A percentile compares a stretch with the other conserved stretches of the same genome.
Evolutionary conservation across 2,888 invertebrate genomes (phyloP).

Genomic region (Drosophila rubida): DNA sequence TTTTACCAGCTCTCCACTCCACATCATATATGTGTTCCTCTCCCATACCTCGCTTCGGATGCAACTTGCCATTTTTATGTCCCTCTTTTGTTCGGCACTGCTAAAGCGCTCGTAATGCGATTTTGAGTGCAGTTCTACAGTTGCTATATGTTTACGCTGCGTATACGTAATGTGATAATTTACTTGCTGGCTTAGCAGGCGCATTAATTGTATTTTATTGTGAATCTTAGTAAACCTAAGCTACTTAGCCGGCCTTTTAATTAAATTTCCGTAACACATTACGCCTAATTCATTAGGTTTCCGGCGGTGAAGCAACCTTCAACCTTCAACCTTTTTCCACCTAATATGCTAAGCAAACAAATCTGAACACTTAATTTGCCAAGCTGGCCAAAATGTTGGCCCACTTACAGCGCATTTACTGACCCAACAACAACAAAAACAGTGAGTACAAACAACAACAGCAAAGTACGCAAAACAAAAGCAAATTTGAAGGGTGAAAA

Average conservation of each 20-base stretch:
- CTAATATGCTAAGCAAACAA: conserved; percentile 67
- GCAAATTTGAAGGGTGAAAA: conserved; percentile 59
- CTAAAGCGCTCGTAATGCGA: conserved; percentile 49
- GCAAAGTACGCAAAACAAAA: conserved; percentile 25
- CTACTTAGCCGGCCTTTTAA: conserved; percentile 37
- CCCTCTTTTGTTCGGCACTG: conserved; percentile 19
- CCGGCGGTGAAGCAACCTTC: conserved; percentile 1
- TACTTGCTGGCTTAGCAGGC: conserved; percentile 1
- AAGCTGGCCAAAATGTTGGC: conserved; percentile 32
- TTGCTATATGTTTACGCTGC: conserved; percentile 15
- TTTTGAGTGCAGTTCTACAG: conserved; percentile 34
- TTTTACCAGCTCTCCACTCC: conserved; percentile 13
- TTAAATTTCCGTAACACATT: conserved; percentile 49
- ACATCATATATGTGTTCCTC: conserved; percentile 8
- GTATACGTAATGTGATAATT: conserved; percentile 43
- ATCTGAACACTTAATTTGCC: conserved; percentile 74
- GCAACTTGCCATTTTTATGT: not conserved
- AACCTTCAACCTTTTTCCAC: conserved; percentile 33
- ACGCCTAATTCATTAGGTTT: conserved; percentile 45
- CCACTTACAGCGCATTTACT: conserved; percentile 61
- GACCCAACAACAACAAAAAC: conserved; percentile 35
- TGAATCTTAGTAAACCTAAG: not conserved
- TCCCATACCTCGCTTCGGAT: not conserved
- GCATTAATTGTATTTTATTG: conserved; percentile 41
- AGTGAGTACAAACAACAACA: conserved; percentile 15